Conservation (phyloP, 2,888 invertebrate species). For the Strigamia crassipes region DNA sequence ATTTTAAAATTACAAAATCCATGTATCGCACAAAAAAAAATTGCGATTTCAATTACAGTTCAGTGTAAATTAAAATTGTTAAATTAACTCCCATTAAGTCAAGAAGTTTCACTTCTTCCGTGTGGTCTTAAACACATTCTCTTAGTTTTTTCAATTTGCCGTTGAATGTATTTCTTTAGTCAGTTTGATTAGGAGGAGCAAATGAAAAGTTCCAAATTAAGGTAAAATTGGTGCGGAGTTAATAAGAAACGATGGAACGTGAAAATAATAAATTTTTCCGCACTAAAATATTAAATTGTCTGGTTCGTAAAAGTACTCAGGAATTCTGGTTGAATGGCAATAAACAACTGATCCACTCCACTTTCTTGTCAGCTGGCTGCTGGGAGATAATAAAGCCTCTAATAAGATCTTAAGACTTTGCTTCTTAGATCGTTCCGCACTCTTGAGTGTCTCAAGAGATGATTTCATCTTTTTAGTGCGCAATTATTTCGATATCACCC, state of each 20-base stretch:
- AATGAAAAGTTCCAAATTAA: too few species aligned
- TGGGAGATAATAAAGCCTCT: slow-evolving; percentile 1
- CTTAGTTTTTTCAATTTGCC: too few species aligned
- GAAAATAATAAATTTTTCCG: neutral
- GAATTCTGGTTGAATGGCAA: slow-evolving; percentile 1
- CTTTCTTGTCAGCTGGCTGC: neutral
- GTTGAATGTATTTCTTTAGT: too few species aligned
- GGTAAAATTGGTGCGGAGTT: neutral
- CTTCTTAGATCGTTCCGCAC: neutral
- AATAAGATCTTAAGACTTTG: neutral
- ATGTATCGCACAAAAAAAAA: too few species aligned
- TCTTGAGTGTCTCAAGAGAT: neutral
- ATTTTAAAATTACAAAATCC: too few species aligned
- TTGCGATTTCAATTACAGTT: too few species aligned
- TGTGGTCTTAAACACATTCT: too few species aligned
- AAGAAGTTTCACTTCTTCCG: too few species aligned
- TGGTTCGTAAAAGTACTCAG: slow-evolving; percentile 18
- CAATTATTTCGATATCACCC: neutral
- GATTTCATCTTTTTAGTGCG: slow-evolving; percentile 1
- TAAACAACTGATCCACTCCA: slow-evolving; percentile 30
- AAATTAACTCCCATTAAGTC: too few species aligned
- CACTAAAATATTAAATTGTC: slow-evolving; percentile 13
- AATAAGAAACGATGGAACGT: too few species aligned
- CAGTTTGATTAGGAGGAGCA: too few species aligned
- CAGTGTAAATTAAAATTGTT: too few species aligned